Base-by-base conservation (phyloP, 2,113 vertebrate genomes). In the Tonatia bakeri region DNA sequence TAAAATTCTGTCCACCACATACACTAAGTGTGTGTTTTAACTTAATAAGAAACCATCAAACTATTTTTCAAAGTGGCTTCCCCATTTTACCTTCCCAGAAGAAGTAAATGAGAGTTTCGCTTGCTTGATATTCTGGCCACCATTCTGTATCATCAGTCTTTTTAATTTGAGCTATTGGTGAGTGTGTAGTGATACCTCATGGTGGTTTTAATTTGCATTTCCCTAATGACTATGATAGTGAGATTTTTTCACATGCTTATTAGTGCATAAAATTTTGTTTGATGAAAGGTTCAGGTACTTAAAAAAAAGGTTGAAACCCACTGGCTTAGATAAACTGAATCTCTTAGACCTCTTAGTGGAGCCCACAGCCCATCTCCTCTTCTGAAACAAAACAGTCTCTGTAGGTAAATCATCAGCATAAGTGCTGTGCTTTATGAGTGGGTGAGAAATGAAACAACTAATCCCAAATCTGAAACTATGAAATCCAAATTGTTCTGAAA, bases 121-220 rank as follows among this genome's bases (percentile, higher is more conserved):
- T 81, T 75, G 40, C 38, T 75, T 4, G 10, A 56, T 40, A 76
- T 89, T 56, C 59, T 81, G 45, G 47, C 9, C 50, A 47, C 33
- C 33, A 38, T 33, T 85, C 59, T 59, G 12, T 50, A 47, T 26
- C 52, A 20, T 75, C 73, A 91, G n/a, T 70, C 40, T 89, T 82
- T 88, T 65, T 47, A 84, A 45, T 59, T n/a, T 81, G 87, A 67
- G 70, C 24, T 61, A 1, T 54, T 83, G 45, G 24, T 67, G 56
- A 8, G 33, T 64, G 10, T 67, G 12, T 75, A 73, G 36, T 75
- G 33, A 8, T 87, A 84, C 56, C 16, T 73, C 54, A 31, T 64
- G 61, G 43, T 90, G 72, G 45, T 87, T 70, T 90, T 92, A 59
- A 90, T 87, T 67, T 93, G 24, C 50, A 91, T 96, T 87, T 94